Conservation (phyloP, 2,797 vertebrate species). For the Sebastes reedi region DNA sequence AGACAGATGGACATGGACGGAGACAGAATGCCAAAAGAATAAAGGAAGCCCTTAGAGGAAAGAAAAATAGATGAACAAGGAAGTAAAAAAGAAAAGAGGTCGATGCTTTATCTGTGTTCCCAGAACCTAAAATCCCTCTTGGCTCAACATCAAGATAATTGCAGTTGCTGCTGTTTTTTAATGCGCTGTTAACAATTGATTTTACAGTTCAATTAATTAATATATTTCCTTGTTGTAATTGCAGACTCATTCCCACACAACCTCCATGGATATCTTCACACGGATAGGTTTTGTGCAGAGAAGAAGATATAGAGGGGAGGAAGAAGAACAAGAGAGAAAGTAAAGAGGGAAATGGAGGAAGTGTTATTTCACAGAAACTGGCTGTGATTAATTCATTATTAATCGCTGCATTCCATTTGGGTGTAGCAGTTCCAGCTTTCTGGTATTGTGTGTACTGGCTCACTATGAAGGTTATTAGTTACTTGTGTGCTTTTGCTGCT, state of each 20-base stretch:
- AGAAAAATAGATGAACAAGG: conserved; percentile 24
- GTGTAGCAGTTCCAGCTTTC: background rate
- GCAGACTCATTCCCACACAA: conserved; percentile 33
- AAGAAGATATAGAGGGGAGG: background rate
- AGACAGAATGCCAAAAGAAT: conserved; percentile 12
- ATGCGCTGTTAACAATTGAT: conserved; percentile 53
- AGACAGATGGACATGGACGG: background rate
- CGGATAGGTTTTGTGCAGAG: background rate
- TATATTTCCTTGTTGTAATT: conserved; percentile 51
- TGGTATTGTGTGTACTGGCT: background rate
- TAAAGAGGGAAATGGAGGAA: background rate
- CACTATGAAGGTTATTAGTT: background rate
- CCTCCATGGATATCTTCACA: conserved; percentile 24
- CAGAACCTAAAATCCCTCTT: conserved; percentile 52
- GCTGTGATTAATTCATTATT: background rate
- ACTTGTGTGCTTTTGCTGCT: background rate
- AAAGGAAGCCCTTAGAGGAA: background rate
- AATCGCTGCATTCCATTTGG: background rate
- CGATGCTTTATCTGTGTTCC: conserved; percentile 56
- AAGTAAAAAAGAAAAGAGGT: conserved; percentile 31
- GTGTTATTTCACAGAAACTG: conserved; percentile 3
- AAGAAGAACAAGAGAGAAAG: background rate
- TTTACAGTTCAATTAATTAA: conserved; percentile 56
- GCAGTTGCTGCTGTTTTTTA: conserved; percentile 11
- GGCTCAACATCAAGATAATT: conserved; percentile 55